Base-by-base conservation (phyloP, 2,113 vertebrate species). In the Antidorcas marsupialis region DNA sequence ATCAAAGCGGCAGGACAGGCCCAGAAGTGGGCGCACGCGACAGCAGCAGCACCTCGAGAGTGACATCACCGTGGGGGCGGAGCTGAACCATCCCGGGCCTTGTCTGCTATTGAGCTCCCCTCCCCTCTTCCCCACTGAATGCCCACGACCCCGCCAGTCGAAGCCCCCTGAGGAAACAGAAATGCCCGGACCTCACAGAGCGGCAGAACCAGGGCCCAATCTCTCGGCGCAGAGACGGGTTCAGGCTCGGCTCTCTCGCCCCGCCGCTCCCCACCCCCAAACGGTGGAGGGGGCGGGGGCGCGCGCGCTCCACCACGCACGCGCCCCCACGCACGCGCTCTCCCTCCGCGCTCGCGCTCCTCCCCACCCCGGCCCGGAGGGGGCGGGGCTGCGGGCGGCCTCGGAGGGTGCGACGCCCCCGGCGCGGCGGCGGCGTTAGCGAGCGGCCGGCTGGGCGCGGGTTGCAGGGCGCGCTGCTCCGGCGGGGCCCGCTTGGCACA, bases 371-470 rank as follows among this genome's bases (percentile, higher is more conserved):
- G 39, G 95, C 88, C 95, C 96, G 96, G 96, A 97, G 98, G 97
- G 97, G 97, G 96, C 94, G 97, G 98, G 97, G 96, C 97, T 94
- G 97, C 98, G 62, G 95, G 97, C 97, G 93, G 96, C 97, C 91
- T 94, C 82, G 1, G 87, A 97, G 97, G 97, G 97, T 94, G 97
- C 93, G 96, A 97, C 97, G 97, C 96, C 98, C 97, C 97, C 94
- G 81, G 97, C 98, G 84, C 95, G 92, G 96, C 97, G 79, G 97
- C 87, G 97, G 97, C 93, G 97, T 97, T 94, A 82, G 95, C 87
- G 96, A 97, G 96, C 97, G 83, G 89, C 92, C 30, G 85, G 71
- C 33, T 12, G 64, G 92, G 87, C 84, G 87, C 62, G 92, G 93
- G 89, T 30, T 25, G 96, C 86, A 90, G 95, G 81, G 93, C 78